These are phyloP conservation scores for Carettochelys insculpta DNA, from an alignment of 2,113 vertebrate species.

Conservation along the genomic window DNA sequence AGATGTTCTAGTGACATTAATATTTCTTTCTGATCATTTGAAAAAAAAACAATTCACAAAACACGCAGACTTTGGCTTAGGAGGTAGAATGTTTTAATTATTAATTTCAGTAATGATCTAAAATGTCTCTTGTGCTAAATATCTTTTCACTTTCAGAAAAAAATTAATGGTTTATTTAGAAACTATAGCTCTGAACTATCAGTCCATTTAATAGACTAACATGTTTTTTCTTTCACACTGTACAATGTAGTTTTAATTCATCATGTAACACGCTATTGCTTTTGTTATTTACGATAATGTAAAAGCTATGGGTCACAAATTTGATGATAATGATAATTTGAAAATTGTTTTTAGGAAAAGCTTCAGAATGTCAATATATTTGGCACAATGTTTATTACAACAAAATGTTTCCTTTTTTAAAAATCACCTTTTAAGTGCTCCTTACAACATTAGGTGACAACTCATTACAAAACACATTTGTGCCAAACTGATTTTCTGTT, in stretches of 20 bases:
- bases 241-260: slow-evolving; percentile 63
- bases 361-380: not conserved
- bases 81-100: slow-evolving; percentile 56
- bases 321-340: too few relatives aligned
- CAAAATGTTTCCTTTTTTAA: not conserved
- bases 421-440: not conserved
- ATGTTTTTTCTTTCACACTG: slow-evolving; percentile 45
- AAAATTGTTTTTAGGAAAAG: not conserved
- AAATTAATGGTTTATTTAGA: slow-evolving; percentile 46
- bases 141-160: slow-evolving; percentile 34
- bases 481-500: not conserved
- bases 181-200: slow-evolving; percentile 40
- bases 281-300: slow-evolving; percentile 26
- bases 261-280: slow-evolving; percentile 12
- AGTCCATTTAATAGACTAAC: slow-evolving; percentile 62
- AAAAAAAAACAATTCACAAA: not conserved
- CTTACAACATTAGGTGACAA: not conserved
- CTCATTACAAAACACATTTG: not conserved
- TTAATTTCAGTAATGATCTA: slow-evolving; percentile 54
- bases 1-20: not conserved
- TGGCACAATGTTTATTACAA: not conserved
- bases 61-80: not conserved
- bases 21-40: slow-evolving; percentile 4
- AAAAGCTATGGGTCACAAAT: slow-evolving; percentile 29
- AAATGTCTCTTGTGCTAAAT: slow-evolving; percentile 22